Conservation (phyloP, 2,113 vertebrate species). For the Prionailurus viverrinus region DNA sequence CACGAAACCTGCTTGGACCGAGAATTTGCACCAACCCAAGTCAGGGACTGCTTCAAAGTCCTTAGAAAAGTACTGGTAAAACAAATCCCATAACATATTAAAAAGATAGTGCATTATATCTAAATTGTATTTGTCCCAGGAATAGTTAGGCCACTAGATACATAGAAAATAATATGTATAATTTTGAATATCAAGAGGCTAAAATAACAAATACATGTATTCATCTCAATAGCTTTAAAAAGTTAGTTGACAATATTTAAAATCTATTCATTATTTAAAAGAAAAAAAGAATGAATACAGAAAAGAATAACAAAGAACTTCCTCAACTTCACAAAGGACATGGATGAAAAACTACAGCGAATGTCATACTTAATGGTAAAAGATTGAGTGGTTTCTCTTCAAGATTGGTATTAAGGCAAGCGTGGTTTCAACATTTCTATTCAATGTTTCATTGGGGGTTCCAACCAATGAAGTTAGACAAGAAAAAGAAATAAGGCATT, state of each 20-base stretch:
- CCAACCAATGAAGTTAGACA: neutral
- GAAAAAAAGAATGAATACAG: neutral
- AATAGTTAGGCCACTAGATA: neutral
- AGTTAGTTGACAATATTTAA: neutral
- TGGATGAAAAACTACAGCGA: no score
- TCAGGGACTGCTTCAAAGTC: neutral
- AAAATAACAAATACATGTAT: neutral
- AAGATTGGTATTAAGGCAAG: neutral
- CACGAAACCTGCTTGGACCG: neutral
- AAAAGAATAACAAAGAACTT: neutral
- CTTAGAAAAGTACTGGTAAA: neutral
- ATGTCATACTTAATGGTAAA: no score
- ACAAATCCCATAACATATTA: neutral
- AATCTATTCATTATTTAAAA: neutral
- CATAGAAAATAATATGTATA: neutral
- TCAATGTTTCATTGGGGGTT: neutral
- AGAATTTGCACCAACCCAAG: neutral
- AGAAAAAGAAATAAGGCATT: neutral
- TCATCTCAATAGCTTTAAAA: neutral
- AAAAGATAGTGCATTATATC: neutral
- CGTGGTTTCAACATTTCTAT: neutral
- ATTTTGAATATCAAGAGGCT: neutral
- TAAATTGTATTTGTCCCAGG: neutral
- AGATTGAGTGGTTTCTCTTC: neutral
- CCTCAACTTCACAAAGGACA: no score